These are phyloP conservation scores for Gouania willdenowi DNA, from an alignment of 2,797 vertebrate species.

Conservation along the genomic window DNA sequence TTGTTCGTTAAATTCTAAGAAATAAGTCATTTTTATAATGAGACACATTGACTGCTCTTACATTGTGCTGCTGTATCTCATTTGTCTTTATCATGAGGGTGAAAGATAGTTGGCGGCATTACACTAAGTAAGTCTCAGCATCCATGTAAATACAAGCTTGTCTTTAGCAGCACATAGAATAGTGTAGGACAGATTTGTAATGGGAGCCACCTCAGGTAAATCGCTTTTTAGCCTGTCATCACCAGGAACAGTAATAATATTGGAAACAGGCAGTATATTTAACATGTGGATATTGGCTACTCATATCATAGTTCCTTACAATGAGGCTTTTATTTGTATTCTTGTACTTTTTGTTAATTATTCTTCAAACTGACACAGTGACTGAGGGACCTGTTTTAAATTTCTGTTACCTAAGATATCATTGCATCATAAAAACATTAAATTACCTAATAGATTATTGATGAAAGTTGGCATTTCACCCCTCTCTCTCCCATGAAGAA, in stretches of 20 bases:
- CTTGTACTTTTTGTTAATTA: conserved; percentile 52
- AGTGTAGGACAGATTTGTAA: conserved; percentile 64
- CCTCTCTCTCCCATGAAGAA: too few species aligned
- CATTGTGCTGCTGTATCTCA: conserved; percentile 44
- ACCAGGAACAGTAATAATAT: conserved; percentile 63
- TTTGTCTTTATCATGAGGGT: conserved; percentile 53
- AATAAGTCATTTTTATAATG: conserved; percentile 11
- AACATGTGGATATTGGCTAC: conserved; percentile 66
- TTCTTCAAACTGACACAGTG: too few species aligned
- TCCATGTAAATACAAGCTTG: too few species aligned
- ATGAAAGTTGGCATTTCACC: too few species aligned
- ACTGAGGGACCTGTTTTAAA: too few species aligned
- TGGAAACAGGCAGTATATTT: conserved; percentile 68
- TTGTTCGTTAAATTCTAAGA: conserved; percentile 1
- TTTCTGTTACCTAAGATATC: too few species aligned
- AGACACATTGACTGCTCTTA: conserved; percentile 21
- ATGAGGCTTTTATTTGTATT: conserved; percentile 43
- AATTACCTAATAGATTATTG: too few species aligned
- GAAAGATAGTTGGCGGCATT: conserved; percentile 42
- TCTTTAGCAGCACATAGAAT: conserved; percentile 49
- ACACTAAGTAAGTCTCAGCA: too few species aligned
- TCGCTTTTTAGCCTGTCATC: conserved; percentile 74
- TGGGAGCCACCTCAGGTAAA: conserved; percentile 69
- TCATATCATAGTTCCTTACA: conserved; percentile 47
- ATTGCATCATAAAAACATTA: too few species aligned